Conservation (phyloP, 2,113 vertebrate genomes). For the Cebidichthys violaceus region DNA sequence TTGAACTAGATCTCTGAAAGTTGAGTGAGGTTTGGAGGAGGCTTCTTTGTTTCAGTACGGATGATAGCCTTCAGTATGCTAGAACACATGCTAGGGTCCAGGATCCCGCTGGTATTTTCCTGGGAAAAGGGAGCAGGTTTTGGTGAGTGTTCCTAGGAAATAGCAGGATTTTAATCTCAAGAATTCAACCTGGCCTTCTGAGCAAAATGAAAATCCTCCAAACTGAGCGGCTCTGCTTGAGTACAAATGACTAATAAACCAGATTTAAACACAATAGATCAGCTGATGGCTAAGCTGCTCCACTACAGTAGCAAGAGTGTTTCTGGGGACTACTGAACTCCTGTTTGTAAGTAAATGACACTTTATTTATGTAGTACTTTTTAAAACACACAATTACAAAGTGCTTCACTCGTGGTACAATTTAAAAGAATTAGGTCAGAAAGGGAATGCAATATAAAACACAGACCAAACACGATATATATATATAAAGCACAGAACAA, state of each 20-base stretch:
- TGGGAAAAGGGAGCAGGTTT: background rate
- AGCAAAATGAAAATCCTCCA: background rate
- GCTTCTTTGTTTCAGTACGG: background rate
- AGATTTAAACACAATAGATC: slow-evolving; percentile 2
- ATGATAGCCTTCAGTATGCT: background rate
- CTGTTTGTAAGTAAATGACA: background rate
- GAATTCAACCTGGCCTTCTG: background rate
- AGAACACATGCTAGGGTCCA: background rate
- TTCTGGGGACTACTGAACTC: background rate
- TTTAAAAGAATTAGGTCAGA: background rate
- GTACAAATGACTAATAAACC: background rate
- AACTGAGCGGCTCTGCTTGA: background rate
- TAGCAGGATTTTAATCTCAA: background rate
- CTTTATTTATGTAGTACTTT: background rate
- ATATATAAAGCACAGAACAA: background rate
- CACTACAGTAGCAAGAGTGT: background rate
- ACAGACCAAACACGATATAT: background rate
- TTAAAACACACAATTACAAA: background rate
- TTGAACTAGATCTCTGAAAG: background rate
- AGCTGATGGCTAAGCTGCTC: background rate
- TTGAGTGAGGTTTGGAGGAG: background rate
- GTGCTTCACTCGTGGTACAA: background rate
- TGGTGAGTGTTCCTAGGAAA: background rate
- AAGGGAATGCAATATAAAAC: background rate
- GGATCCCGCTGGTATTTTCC: background rate